A percentile compares a stretch with the other conserved stretches of the same genome.
phyloP scores from a whole-genome alignment of 2,888 invertebrate species.

The Megamerina dolium region DNA sequence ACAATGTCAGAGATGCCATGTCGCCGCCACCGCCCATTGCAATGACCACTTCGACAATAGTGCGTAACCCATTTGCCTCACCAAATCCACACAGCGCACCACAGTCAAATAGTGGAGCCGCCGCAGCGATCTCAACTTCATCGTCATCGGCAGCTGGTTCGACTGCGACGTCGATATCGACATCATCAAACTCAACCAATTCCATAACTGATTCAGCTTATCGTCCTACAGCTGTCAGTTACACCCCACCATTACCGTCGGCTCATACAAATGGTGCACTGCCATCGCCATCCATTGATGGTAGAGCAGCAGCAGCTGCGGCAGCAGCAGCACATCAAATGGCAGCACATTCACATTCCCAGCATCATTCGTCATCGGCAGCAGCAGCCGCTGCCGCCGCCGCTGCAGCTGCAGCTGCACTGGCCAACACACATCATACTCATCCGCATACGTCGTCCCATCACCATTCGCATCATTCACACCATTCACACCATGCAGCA shows the following conservation, averaged over 20 bases:
- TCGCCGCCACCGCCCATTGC: conserved; percentile 27
- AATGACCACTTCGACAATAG: conserved; percentile 42
- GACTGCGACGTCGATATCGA: conserved; percentile 11
- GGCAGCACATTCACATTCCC: conserved; percentile 34
- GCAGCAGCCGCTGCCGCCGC: conserved; percentile 40
- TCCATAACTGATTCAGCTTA: conserved; percentile 17
- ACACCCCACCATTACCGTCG: conserved; percentile 28
- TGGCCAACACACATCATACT: conserved; percentile 13
- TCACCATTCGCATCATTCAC: no score
- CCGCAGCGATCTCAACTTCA: conserved; percentile 10
- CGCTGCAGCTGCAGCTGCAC: conserved; percentile 24
- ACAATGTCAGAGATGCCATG: conserved; percentile 5
- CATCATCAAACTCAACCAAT: conserved; percentile 16
- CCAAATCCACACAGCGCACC: conserved; percentile 31
- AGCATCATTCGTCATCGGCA: no score
- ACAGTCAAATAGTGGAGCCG: conserved; percentile 4
- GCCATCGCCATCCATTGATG: conserved; percentile 26
- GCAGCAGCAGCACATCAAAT: conserved; percentile 23
- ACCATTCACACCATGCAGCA: conserved; percentile 19
- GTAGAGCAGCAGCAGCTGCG: conserved; percentile 13
- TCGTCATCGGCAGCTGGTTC: conserved; percentile 18
- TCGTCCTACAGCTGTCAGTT: conserved; percentile 28
- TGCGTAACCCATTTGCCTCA: conserved; percentile 46
- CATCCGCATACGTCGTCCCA: no score
- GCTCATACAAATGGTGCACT: conserved; percentile 26